These are phyloP conservation scores for Mirounga angustirostris DNA, from an alignment of 2,113 vertebrate species.

Conservation along the genomic window DNA sequence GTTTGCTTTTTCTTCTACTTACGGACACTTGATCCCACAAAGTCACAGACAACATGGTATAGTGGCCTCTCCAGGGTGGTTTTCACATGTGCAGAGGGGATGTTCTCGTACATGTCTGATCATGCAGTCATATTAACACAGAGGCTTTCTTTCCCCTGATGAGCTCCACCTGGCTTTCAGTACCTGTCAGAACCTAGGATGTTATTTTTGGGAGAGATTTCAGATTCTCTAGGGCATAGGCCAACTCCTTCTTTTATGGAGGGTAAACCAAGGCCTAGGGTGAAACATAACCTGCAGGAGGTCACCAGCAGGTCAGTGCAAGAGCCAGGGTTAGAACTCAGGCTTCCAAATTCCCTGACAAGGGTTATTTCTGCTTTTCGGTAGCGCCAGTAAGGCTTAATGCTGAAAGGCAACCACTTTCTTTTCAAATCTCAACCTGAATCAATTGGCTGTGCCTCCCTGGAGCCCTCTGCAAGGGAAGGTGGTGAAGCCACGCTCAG, in stretches of 20 bases:
- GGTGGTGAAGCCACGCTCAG: not conserved
- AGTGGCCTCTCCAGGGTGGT: not conserved
- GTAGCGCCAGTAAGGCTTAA: not conserved
- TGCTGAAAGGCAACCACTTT: not conserved
- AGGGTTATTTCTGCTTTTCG: not conserved
- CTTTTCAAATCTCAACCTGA: not conserved
- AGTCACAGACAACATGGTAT: not conserved
- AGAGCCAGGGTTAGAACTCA: not conserved
- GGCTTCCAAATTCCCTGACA: not conserved
- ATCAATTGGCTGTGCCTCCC: not conserved
- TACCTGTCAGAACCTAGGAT: not conserved
- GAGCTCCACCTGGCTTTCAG: conserved; percentile 37
- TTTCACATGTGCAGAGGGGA: not conserved
- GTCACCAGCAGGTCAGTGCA: not conserved
- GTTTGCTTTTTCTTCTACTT: conserved; percentile 54
- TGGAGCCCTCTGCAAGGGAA: not conserved
- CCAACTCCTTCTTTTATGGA: not conserved
- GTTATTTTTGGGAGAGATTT: not conserved
- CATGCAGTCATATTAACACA: not conserved
- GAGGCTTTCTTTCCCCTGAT: not conserved
- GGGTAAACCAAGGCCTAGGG: not conserved
- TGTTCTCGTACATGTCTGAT: not conserved
- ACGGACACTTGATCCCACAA: not conserved
- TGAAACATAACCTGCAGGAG: not conserved
- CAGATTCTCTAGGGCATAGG: not conserved